Evolutionary conservation across 2,888 invertebrate genomes (phyloP).

Genomic region (Theretra japonica): DNA sequence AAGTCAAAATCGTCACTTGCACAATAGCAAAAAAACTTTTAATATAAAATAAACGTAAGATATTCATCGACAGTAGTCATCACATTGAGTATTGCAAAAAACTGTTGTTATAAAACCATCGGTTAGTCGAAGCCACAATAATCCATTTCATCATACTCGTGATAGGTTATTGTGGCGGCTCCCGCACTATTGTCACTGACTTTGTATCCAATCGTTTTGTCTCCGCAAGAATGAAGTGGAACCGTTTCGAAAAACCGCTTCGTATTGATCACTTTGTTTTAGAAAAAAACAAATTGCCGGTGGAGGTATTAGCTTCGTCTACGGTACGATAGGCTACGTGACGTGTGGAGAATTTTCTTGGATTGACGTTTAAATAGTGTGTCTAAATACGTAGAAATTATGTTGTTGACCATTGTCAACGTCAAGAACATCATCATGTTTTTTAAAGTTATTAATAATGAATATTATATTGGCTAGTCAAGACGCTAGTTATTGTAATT

Average conservation of each 20-base stretch:
- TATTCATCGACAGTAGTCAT: no score
- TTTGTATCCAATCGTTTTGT: conserved; percentile 23
- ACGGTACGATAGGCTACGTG: neutral
- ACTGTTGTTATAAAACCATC: neutral
- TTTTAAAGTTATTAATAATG: no score
- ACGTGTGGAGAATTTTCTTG: neutral
- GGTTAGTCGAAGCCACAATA: conserved; percentile 2
- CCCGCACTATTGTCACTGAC: conserved; percentile 18
- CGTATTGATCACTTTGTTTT: conserved; percentile 3
- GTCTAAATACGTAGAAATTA: no score
- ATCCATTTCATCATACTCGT: conserved; percentile 23
- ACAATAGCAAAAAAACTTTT: no score
- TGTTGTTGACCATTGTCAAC: no score
- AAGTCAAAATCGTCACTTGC: no score
- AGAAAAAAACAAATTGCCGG: conserved; percentile 14
- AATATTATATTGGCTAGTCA: no score
- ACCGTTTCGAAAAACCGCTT: conserved; percentile 19
- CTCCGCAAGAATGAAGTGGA: conserved; percentile 13
- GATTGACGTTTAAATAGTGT: neutral
- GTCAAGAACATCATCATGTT: no score
- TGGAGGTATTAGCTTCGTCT: neutral
- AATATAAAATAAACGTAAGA: no score
- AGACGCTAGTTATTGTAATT: no score
- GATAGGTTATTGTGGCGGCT: conserved; percentile 22
- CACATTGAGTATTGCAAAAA: neutral